These are phyloP conservation scores for Xanthorhoe spadicearia DNA, from an alignment of 2,888 invertebrate genomes.

Conservation along the genomic window DNA sequence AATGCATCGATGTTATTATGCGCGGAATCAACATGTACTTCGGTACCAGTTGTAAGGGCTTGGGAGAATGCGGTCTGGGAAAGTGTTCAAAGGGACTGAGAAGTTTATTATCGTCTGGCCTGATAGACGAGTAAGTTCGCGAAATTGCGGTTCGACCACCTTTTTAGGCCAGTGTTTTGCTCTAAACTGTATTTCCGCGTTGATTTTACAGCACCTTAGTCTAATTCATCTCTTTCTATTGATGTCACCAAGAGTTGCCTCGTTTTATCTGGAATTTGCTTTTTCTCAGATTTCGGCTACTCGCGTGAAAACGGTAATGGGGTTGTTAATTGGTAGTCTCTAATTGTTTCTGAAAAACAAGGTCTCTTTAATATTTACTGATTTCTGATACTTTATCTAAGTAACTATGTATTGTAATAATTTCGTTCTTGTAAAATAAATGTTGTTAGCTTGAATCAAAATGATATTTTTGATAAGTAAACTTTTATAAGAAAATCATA, in stretches of 20 bases:
- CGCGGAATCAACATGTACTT: slow-evolving; percentile 54
- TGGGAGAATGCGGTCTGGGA: slow-evolving; percentile 38
- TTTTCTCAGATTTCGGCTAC: too few species aligned
- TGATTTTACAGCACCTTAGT: too few species aligned
- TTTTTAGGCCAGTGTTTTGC: too few species aligned
- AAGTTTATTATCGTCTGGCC: neutral
- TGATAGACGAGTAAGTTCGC: too few species aligned
- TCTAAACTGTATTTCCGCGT: too few species aligned
- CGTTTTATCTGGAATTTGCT: too few species aligned
- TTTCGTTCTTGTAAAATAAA: too few species aligned
- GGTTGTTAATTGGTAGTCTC: neutral
- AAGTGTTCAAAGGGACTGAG: neutral
- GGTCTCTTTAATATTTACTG: neutral
- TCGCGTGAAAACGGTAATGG: too few species aligned
- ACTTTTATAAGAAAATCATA: neutral
- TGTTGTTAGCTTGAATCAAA: neutral
- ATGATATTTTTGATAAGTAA: neutral
- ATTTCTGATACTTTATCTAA: neutral
- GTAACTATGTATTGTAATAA: neutral
- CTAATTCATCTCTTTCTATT: too few species aligned
- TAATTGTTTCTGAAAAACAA: neutral
- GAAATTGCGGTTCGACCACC: too few species aligned
- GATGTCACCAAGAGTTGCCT: too few species aligned
- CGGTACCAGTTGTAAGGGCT: slow-evolving; percentile 33
- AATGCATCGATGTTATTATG: slow-evolving; percentile 65